Percentiles rank a stretch among this genome's conserved stretches.
phyloP scores from a whole-genome alignment of 1,140 invertebrate species.

The Drepana arcuata region DNA sequence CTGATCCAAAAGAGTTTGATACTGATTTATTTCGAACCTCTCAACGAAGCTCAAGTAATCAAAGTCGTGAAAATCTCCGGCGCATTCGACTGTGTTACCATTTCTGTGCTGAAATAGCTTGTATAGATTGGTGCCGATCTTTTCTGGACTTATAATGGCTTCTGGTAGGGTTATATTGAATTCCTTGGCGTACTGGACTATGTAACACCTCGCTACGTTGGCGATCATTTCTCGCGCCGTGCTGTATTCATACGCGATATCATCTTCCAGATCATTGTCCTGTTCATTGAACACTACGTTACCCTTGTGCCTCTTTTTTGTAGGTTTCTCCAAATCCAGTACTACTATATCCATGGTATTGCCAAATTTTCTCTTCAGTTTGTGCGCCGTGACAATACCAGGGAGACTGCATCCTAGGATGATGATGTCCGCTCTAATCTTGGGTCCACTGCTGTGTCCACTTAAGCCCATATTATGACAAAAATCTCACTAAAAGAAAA shows the following conservation, averaged over 20 bases:
- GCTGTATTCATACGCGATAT: slow-evolving; percentile 6
- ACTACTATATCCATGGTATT: slow-evolving; percentile 54
- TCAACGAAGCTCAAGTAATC: slow-evolving; percentile 43
- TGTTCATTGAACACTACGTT: slow-evolving; percentile 42
- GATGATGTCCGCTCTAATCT: slow-evolving; percentile 39
- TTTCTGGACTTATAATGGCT: slow-evolving; percentile 26
- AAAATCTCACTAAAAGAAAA: too few species aligned
- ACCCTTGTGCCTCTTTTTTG: slow-evolving; percentile 19
- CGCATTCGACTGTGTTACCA: slow-evolving; percentile 29
- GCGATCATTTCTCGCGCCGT: slow-evolving; percentile 22
- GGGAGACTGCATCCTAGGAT: slow-evolving; percentile 56
- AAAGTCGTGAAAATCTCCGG: slow-evolving; percentile 41
- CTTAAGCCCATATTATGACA: too few species aligned
- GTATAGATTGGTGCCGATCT: slow-evolving; percentile 18
- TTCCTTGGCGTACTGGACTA: slow-evolving; percentile 37
- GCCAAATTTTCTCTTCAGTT: slow-evolving; percentile 52
- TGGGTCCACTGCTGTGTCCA: neutral
- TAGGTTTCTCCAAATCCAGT: slow-evolving; percentile 27
- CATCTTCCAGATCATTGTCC: slow-evolving; percentile 11
- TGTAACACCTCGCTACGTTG: slow-evolving; percentile 33
- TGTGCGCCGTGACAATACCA: slow-evolving; percentile 56
- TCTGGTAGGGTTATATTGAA: slow-evolving; percentile 45
- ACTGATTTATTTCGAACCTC: slow-evolving; percentile 54
- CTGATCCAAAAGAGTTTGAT: slow-evolving; percentile 39
- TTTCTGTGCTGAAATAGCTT: slow-evolving; percentile 52